These are phyloP conservation scores for Xestia ashworthii DNA, from an alignment of 2,888 invertebrate species.

Conservation along the genomic window DNA sequence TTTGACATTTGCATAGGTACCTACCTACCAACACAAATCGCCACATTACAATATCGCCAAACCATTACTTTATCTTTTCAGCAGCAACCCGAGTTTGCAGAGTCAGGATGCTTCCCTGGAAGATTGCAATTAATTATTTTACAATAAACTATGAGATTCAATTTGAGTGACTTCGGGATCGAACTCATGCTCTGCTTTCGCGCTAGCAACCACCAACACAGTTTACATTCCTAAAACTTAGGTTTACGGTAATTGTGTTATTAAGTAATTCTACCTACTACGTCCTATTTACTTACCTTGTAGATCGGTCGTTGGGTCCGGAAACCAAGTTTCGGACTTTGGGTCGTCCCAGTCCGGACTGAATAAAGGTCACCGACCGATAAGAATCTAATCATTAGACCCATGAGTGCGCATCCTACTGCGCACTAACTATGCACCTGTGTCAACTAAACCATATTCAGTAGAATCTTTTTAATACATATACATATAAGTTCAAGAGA, in stretches of 20 bases:
- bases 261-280: neutral
- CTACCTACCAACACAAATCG: neutral
- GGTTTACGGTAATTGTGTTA: neutral
- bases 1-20: neutral
- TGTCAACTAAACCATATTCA: neutral
- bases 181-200: neutral
- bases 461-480: neutral
- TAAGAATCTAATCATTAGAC: slow-evolving; percentile 35
- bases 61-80: neutral
- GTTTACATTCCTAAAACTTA: neutral
- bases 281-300: slow-evolving; percentile 2
- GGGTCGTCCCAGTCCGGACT: slow-evolving; percentile 6
- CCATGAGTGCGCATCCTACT: slow-evolving; percentile 5
- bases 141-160: neutral
- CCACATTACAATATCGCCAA: neutral
- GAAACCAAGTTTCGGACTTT: slow-evolving; percentile 3
- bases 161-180: neutral
- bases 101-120: neutral
- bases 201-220: neutral
- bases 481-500: neutral
- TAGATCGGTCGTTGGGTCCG: neutral
- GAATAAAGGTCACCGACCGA: slow-evolving; percentile 25
- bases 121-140: neutral
- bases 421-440: neutral
- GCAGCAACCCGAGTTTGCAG: neutral